These are phyloP conservation scores for Carollia perspicillata DNA, from an alignment of 2,113 vertebrate genomes.

Conservation along the genomic window DNA sequence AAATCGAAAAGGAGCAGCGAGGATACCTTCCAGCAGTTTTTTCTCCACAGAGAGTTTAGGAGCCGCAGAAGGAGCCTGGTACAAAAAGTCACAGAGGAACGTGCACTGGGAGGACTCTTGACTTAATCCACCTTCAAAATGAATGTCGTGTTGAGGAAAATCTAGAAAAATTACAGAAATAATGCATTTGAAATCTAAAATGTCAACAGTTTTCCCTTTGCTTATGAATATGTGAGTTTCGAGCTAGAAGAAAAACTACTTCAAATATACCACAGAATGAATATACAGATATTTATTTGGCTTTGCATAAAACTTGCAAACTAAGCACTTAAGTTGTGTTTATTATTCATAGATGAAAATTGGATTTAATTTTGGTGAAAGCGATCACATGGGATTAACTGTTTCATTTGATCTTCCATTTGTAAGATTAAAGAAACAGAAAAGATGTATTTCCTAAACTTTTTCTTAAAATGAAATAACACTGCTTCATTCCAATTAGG, in stretches of 20 bases:
- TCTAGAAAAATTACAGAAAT: conserved; percentile 80
- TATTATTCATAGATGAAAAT: conserved; percentile 48
- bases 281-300: background rate
- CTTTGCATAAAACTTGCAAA: conserved; percentile 40
- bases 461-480: background rate
- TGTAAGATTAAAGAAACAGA: conserved; percentile 23
- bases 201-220: background rate
- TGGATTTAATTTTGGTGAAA: conserved; percentile 33
- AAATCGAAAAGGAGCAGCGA: background rate
- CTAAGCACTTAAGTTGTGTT: background rate
- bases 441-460: background rate
- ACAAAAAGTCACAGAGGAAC: conserved; percentile 95
- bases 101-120: conserved; percentile 79
- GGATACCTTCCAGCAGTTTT: conserved; percentile 90
- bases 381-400: conserved; percentile 38
- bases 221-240: background rate
- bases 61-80: conserved; percentile 84
- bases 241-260: background rate
- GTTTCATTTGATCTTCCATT: conserved; percentile 50
- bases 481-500: background rate
- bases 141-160: conserved; percentile 87
- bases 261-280: background rate
- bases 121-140: conserved; percentile 80
- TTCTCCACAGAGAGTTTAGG: conserved; percentile 86
- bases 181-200: background rate